Percentiles rank a stretch among this genome's conserved stretches.
phyloP scores from a whole-genome alignment of 1,140 invertebrate species.

The Whitmania pigra region DNA sequence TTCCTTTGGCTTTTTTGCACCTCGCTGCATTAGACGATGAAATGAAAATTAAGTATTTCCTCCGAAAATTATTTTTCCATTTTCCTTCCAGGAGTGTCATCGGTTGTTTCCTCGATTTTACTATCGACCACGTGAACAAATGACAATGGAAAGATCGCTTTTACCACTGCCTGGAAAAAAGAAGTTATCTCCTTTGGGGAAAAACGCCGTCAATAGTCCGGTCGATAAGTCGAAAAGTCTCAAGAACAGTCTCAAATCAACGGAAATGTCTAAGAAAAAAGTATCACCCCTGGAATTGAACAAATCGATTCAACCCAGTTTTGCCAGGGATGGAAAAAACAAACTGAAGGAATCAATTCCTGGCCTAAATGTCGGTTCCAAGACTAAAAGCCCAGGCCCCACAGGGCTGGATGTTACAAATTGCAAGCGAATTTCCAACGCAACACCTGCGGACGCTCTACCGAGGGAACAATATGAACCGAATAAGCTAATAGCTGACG shows the following conservation, averaged over 20 bases:
- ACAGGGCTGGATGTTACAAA: no score
- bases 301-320: not conserved
- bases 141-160: conserved; percentile 15
- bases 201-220: not conserved
- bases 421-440: no score
- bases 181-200: not conserved
- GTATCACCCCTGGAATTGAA: not conserved
- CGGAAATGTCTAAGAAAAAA: conserved; percentile 2
- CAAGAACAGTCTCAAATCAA: conserved; percentile 2
- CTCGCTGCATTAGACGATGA: not conserved
- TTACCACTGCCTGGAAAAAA: conserved; percentile 13
- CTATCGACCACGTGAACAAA: not conserved
- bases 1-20: not conserved
- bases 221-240: conserved; percentile 5
- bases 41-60: not conserved
- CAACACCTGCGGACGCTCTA: no score
- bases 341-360: not conserved
- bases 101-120: no score
- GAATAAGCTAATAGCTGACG: not conserved
- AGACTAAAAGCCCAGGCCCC: no score
- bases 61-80: not conserved
- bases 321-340: not conserved
- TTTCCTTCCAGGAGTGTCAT: not conserved
- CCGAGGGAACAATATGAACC: not conserved
- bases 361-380: not conserved